Conservation (phyloP, 1,140 invertebrate genomes). For the Pogonomyrmex californicus region DNA sequence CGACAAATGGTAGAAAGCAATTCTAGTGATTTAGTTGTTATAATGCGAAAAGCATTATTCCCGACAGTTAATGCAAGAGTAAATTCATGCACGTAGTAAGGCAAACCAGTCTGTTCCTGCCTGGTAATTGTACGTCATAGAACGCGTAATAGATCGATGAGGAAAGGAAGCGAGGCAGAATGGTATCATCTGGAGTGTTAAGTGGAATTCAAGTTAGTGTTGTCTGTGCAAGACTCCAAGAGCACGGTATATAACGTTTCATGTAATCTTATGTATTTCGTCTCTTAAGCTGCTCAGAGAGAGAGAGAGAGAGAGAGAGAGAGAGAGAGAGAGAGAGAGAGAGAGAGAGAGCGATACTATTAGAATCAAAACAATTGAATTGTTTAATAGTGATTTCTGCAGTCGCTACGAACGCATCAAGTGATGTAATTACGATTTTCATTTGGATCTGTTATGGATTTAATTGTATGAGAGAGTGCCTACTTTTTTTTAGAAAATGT, state of each 20-base stretch:
- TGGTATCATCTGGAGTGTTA: slow-evolving; percentile 59
- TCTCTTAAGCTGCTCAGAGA: neutral
- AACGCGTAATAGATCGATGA: slow-evolving; percentile 63
- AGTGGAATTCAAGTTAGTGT: slow-evolving; percentile 65
- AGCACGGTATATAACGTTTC: slow-evolving; percentile 36
- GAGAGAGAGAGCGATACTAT: neutral
- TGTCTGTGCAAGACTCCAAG: slow-evolving; percentile 34
- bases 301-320: neutral
- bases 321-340: slow-evolving; percentile 5
- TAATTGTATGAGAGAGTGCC: neutral
- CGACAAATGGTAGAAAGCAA: slow-evolving; percentile 60
- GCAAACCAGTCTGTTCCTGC: slow-evolving; percentile 58
- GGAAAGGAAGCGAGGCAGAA: slow-evolving; percentile 58
- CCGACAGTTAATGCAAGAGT: slow-evolving; percentile 61
- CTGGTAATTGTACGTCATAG: slow-evolving; percentile 59
- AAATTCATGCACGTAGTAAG: slow-evolving; percentile 60
- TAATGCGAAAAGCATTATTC: slow-evolving; percentile 56
- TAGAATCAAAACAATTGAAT: slow-evolving; percentile 30
- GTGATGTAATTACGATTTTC: slow-evolving; percentile 9
- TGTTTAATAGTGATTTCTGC: slow-evolving; percentile 6
- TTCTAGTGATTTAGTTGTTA: slow-evolving; percentile 64
- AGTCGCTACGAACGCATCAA: neutral
- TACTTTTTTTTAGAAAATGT: neutral
- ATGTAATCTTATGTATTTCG: slow-evolving; percentile 63
- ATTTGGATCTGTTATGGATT: neutral